Base-by-base conservation (phyloP, 2,888 invertebrate genomes). In the Anaspis maculata region DNA sequence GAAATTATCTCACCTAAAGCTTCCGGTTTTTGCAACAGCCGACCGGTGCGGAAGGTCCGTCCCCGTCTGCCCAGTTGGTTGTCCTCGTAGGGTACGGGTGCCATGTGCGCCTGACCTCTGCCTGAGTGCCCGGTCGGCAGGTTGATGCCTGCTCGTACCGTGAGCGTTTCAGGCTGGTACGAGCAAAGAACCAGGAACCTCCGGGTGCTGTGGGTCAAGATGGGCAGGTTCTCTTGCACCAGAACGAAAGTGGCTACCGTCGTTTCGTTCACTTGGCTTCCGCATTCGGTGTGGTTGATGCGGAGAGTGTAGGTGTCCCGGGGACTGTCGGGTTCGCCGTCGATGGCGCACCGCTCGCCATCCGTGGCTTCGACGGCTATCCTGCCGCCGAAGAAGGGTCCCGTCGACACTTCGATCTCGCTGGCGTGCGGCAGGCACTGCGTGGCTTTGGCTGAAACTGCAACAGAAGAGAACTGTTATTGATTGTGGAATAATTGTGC, bases 211-310 rank as follows among this genome's bases (percentile, higher is more conserved):
- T 87, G 86, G 0, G 87, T 87, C 23, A 87, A 72, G 51, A 87
- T 85, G 3, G 84, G 83, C 35, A 84, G 65, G 63, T 84, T 86
- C 61, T 87, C 87, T 60, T 86, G 86, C 3, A 87, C 87, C 16
- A 86, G 74, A 15, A 87, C 83, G 57, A 84, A 85, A 0, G 84
- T 85, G 24, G 85, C 83, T 13, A 86, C 85, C 0, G 83, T 82
- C 13, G 84, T 83, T 27, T 80, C 80, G 49, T 85, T 84, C 15
- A 84, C 79, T 39, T 54, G 54, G 38, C 59, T 59, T 6, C 59
- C 83, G 54, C 85, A 85, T 48, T 74, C 73, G 29, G 76, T 74
- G 54, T 85, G 84, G 57, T 80, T 76, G 42, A 85, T 84, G 39
- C 80, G 67, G 53, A 87, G 70, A 1, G 78, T 78, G 63, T 87